phyloP scores from a whole-genome alignment of 2,797 vertebrate genomes.

The Lutjanus campechanus region DNA sequence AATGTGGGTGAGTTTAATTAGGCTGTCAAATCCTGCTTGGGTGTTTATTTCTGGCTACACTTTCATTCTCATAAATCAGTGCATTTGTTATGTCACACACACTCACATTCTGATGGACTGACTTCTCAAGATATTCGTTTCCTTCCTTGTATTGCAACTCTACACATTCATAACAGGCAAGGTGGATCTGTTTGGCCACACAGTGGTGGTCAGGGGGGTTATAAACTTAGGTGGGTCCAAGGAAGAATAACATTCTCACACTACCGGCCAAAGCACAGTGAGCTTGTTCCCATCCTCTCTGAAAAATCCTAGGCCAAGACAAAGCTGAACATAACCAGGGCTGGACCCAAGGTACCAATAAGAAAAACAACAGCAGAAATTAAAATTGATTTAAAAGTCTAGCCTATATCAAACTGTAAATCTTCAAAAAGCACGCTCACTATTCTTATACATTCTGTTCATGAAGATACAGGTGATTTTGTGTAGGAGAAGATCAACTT shows the following conservation, averaged over 20 bases:
- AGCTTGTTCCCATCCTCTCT: background rate
- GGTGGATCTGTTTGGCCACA: constrained; percentile 13
- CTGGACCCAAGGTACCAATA: background rate
- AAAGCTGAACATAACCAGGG: constrained; percentile 5
- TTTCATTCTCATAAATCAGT: background rate
- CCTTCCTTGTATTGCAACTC: background rate
- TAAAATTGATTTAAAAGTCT: background rate
- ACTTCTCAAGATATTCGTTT: background rate
- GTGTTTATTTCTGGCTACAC: background rate
- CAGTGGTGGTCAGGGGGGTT: constrained; percentile 19
- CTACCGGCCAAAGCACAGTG: constrained; percentile 3
- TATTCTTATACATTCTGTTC: background rate
- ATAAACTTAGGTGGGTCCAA: constrained; percentile 17
- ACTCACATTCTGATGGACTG: background rate
- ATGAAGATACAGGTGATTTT: background rate
- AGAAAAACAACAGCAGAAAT: constrained; percentile 12
- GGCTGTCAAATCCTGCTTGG: background rate
- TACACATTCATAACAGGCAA: background rate
- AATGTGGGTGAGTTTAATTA: background rate
- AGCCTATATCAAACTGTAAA: background rate
- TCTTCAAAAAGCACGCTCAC: background rate
- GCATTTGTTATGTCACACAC: background rate
- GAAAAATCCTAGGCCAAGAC: constrained; percentile 9
- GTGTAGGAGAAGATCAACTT: background rate
- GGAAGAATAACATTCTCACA: constrained; percentile 53